These are phyloP conservation scores for Boleophthalmus pectinirostris DNA, from an alignment of 2,113 vertebrate species.

Conservation along the genomic window DNA sequence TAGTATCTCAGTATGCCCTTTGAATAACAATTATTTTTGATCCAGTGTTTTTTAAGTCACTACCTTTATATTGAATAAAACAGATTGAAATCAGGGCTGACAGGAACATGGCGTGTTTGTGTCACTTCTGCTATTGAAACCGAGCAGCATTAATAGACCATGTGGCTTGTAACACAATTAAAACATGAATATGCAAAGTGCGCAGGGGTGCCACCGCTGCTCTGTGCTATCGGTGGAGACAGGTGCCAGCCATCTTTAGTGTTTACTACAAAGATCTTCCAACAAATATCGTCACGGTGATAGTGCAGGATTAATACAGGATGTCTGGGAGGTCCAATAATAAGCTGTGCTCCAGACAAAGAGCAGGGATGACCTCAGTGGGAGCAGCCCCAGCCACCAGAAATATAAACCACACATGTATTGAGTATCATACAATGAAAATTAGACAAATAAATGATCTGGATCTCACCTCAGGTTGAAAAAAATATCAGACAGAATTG, in stretches of 20 bases:
- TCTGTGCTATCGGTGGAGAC: constrained; percentile 59
- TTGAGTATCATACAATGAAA: not conserved
- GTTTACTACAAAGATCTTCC: constrained; percentile 65
- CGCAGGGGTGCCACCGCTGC: constrained; percentile 27
- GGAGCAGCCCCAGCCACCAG: constrained; percentile 55
- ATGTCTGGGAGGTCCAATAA: constrained; percentile 58
- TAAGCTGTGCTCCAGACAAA: constrained; percentile 48
- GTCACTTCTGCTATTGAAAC: constrained; percentile 68
- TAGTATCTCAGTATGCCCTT: not conserved
- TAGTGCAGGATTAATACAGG: constrained; percentile 68
- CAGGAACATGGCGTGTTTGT: constrained; percentile 66
- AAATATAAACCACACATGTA: not conserved
- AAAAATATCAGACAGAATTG: not conserved
- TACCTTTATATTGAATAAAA: constrained; percentile 6
- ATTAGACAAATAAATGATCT: not conserved
- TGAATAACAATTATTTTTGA: not conserved
- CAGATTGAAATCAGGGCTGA: constrained; percentile 32
- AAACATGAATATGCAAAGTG: constrained; percentile 69
- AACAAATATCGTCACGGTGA: constrained; percentile 65
- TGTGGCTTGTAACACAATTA: constrained; percentile 69
- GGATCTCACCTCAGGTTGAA: not conserved
- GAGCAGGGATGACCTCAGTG: constrained; percentile 68
- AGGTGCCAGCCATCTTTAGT: constrained; percentile 78
- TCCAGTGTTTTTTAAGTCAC: constrained; percentile 4
- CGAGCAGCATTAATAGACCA: constrained; percentile 74